phyloP scores from a whole-genome alignment of 2,888 invertebrate species.

The Acanthosepion esculentum region DNA sequence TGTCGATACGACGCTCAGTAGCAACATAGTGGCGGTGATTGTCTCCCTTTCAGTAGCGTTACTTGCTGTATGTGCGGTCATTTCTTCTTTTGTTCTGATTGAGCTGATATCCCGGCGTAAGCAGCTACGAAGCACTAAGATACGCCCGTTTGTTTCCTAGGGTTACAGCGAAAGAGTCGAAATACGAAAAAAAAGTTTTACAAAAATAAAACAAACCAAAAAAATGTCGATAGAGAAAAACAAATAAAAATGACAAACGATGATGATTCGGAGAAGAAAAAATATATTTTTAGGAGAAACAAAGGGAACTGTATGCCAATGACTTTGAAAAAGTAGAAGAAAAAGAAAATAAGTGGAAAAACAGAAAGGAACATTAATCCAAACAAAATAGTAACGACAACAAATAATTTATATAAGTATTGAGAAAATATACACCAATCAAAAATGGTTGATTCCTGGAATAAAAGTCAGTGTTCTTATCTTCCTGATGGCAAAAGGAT shows the following conservation, averaged over 20 bases:
- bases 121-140: constrained; percentile 57
- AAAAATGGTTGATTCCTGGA: no score
- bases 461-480: neutral
- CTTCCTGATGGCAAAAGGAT: no score
- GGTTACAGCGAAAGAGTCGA: neutral
- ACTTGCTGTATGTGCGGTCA: constrained; percentile 57
- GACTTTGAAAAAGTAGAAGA: neutral
- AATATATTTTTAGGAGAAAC: neutral
- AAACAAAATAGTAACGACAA: neutral
- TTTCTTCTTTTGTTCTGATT: constrained; percentile 56
- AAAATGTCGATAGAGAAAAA: constrained; percentile 1
- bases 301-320: neutral
- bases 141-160: constrained; percentile 59
- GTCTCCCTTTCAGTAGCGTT: constrained; percentile 60
- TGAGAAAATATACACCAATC: no score
- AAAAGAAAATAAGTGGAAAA: neutral
- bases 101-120: constrained; percentile 55
- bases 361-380: neutral
- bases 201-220: neutral
- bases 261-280: no score
- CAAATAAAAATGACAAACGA: no score
- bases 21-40: constrained; percentile 56
- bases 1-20: constrained; percentile 51
- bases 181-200: no score
- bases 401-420: no score